phyloP scores from a whole-genome alignment of 2,797 vertebrate species.

The Hybognathus amarus region DNA sequence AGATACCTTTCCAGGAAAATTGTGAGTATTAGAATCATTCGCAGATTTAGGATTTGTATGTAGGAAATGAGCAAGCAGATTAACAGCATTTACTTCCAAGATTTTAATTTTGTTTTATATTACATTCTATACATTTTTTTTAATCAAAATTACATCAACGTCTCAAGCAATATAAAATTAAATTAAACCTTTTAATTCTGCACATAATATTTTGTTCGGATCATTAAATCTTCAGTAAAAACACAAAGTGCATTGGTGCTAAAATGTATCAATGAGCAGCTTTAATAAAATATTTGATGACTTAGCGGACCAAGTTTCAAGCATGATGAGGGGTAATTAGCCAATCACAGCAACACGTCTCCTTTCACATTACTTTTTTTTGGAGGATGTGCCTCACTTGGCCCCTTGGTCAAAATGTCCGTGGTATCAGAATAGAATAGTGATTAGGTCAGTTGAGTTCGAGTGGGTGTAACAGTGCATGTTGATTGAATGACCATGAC shows the following conservation, averaged over 20 bases:
- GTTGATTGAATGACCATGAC: not conserved
- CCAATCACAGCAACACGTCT: not conserved
- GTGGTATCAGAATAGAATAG: no score
- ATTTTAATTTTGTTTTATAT: not conserved
- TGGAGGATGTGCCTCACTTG: not conserved
- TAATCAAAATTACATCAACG: not conserved
- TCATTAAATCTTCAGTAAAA: not conserved
- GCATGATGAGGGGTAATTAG: not conserved
- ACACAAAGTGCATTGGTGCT: not conserved
- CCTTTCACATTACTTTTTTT: not conserved
- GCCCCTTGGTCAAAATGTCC: not conserved
- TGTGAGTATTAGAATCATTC: not conserved
- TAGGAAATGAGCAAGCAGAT: not conserved
- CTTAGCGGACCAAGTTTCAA: not conserved
- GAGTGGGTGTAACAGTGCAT: not conserved
- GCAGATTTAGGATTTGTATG: not conserved
- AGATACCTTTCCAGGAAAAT: not conserved
- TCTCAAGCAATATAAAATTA: not conserved
- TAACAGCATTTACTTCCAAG: not conserved
- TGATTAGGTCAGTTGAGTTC: not conserved
- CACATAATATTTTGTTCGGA: no score
- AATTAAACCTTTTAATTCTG: no score
- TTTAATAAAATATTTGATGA: not conserved
- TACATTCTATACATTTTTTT: no score
- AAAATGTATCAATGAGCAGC: not conserved